Evolutionary conservation across 2,888 invertebrate species (phyloP).

Genomic region (Thumatha senex): DNA sequence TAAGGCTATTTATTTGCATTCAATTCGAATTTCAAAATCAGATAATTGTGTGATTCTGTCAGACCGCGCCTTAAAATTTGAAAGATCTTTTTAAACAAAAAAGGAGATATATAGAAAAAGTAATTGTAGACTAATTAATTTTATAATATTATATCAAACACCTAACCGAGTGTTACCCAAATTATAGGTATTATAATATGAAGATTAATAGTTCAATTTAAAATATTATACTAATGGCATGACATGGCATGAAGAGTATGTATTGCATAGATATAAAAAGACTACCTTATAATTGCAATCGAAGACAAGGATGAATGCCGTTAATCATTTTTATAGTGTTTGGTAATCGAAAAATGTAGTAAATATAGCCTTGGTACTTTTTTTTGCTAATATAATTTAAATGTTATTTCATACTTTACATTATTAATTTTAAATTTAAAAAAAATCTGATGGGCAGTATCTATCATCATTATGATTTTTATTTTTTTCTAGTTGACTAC

Average conservation of each 20-base stretch:
- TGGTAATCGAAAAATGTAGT: neutral
- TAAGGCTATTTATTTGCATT: neutral
- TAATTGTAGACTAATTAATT: neutral
- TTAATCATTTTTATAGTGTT: conserved; percentile 6
- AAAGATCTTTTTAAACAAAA: too few relatives aligned
- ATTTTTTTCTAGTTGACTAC: neutral
- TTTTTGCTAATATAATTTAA: neutral
- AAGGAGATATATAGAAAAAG: neutral
- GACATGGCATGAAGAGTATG: neutral
- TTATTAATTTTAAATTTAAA: conserved; percentile 4
- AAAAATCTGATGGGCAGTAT: neutral
- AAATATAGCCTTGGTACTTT: neutral
- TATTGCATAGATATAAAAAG: neutral
- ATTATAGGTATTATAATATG: neutral
- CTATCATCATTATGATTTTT: neutral
- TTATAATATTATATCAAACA: neutral
- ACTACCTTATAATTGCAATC: conserved; percentile 1
- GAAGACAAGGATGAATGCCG: conserved; percentile 5
- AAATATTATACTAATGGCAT: conserved; percentile 2
- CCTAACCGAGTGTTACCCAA: neutral
- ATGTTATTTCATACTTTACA: conserved; percentile 1
- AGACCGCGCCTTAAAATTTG: neutral
- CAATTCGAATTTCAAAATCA: neutral
- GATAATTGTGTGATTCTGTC: neutral
- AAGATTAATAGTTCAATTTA: conserved; percentile 5